Evolutionary conservation across 1,140 invertebrate genomes (phyloP).

Genomic region (Drosophila bipectinata): DNA sequence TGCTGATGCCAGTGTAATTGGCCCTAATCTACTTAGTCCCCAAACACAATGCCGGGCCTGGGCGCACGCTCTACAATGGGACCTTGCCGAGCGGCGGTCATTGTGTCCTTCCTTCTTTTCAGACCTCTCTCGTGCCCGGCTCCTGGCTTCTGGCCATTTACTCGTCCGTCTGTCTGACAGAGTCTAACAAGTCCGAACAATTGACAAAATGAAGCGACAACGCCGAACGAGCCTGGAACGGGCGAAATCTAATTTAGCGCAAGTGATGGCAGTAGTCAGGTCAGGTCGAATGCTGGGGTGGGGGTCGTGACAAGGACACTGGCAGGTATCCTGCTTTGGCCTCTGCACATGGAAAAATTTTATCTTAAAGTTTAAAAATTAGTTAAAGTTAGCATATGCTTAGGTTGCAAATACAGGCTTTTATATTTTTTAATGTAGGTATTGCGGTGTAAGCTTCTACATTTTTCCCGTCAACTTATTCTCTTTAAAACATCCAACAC

Average conservation of each 20-base stretch:
- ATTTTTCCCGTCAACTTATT: not conserved
- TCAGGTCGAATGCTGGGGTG: slow-evolving; percentile 14
- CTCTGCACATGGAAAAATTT: slow-evolving; percentile 22
- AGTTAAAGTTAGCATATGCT: too few species aligned
- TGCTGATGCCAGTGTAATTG: slow-evolving; percentile 63
- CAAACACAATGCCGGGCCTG: slow-evolving; percentile 60
- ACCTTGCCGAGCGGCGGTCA: slow-evolving; percentile 33
- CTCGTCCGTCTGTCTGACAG: slow-evolving; percentile 32
- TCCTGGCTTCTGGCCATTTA: slow-evolving; percentile 58
- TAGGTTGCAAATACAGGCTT: too few species aligned
- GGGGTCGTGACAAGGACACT: not conserved
- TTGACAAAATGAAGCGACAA: slow-evolving; percentile 79
- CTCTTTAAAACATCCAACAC: not conserved
- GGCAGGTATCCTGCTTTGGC: slow-evolving; percentile 13
- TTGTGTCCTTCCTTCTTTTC: slow-evolving; percentile 27
- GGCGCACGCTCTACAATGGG: slow-evolving; percentile 59
- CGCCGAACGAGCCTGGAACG: slow-evolving; percentile 56
- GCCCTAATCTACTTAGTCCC: slow-evolving; percentile 77
- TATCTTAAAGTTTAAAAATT: too few species aligned
- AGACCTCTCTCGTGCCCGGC: not conserved
- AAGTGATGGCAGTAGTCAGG: slow-evolving; percentile 56
- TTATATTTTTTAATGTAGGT: too few species aligned
- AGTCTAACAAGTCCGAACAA: slow-evolving; percentile 65
- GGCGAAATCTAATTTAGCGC: slow-evolving; percentile 77
- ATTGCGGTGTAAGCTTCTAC: not conserved